phyloP scores from a whole-genome alignment of 2,797 vertebrate species.

The Cyclura pinguis region DNA sequence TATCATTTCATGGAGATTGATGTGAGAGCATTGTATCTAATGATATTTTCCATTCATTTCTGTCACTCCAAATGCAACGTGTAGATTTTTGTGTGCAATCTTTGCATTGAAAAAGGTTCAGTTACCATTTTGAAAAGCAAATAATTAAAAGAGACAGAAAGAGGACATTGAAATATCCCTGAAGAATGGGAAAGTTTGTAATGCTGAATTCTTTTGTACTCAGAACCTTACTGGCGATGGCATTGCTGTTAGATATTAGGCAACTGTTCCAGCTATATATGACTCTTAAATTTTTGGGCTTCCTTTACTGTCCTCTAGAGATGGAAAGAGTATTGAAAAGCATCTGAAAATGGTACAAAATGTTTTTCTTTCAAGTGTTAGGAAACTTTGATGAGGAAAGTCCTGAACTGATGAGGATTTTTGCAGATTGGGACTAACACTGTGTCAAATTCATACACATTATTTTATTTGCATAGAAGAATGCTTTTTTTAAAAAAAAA shows the following conservation, averaged over 20 bases:
- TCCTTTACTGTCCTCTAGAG: background rate
- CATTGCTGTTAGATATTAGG: background rate
- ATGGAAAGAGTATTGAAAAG: too few species aligned
- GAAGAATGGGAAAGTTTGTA: background rate
- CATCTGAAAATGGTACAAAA: too few species aligned
- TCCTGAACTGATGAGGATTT: too few species aligned
- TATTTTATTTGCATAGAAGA: too few species aligned
- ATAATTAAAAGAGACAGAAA: background rate
- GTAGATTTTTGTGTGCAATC: background rate
- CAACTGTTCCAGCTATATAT: background rate
- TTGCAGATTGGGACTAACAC: too few species aligned
- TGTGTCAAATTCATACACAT: too few species aligned
- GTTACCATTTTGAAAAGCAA: background rate
- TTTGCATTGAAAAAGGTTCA: background rate
- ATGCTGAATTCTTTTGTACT: background rate
- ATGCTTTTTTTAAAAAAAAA: too few species aligned
- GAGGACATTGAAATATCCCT: background rate
- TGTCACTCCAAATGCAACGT: background rate
- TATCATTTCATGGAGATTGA: background rate
- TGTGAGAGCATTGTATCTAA: background rate
- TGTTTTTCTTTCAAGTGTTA: too few species aligned
- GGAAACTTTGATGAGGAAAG: too few species aligned
- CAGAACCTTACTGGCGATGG: background rate
- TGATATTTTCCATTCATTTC: background rate
- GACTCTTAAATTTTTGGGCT: background rate